Percentiles rank a stretch among this genome's conserved stretches.
These are phyloP conservation scores for Orientallactaga sibirica DNA, from an alignment of 2,797 vertebrate species.

Conservation along the genomic window DNA sequence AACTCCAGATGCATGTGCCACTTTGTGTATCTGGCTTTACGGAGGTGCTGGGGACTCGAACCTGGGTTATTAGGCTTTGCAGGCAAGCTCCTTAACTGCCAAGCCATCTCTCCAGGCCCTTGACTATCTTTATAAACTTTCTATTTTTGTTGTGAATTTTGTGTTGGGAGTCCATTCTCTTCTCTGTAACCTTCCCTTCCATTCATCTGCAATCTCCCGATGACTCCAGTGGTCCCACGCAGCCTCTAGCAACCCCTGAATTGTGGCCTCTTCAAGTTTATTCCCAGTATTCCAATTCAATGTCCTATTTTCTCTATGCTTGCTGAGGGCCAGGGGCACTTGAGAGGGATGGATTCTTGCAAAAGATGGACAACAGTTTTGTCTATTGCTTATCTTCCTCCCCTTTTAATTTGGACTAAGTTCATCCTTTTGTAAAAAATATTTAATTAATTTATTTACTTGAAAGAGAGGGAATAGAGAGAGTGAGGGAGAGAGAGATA, in stretches of 20 bases:
- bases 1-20: too few relatives aligned
- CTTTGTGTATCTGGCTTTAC: too few relatives aligned
- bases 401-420: not conserved
- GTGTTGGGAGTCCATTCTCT: not conserved
- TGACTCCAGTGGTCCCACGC: not conserved
- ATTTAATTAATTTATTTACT: too few relatives aligned
- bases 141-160: not conserved
- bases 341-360: not conserved
- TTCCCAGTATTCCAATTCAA: not conserved
- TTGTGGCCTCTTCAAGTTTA: not conserved
- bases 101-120: too few relatives aligned
- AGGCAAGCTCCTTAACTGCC: too few relatives aligned
- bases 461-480: too few relatives aligned
- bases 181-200: not conserved
- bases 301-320: not conserved
- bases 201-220: not conserved
- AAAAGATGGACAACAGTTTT: not conserved
- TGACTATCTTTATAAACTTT: not conserved
- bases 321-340: not conserved
- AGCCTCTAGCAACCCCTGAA: not conserved
- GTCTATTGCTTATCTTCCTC: not conserved
- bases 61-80: too few relatives aligned
- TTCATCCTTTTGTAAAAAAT: not conserved
- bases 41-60: too few relatives aligned
- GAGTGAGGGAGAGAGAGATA: too few relatives aligned